phyloP scores from a whole-genome alignment of 1,140 invertebrate species.

The Drosophila pruinosa region DNA sequence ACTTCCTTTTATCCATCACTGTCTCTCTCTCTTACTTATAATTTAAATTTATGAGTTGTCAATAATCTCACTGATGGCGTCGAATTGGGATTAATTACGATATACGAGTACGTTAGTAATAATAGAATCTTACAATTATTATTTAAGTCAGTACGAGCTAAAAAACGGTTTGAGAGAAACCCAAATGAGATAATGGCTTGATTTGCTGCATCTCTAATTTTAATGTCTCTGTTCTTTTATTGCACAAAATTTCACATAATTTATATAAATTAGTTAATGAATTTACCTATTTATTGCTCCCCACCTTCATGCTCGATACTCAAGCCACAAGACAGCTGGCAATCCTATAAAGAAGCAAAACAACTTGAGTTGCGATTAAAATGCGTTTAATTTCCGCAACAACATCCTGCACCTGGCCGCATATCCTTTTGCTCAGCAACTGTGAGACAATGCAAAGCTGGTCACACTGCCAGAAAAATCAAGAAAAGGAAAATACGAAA shows the following conservation, averaged over 20 bases:
- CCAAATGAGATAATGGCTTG: too few relatives aligned
- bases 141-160: too few relatives aligned
- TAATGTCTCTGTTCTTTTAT: neutral
- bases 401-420: conserved; percentile 50
- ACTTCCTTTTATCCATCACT: neutral
- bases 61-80: neutral
- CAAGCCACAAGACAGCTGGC: conserved; percentile 1
- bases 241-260: neutral
- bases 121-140: too few relatives aligned
- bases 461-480: conserved; percentile 13
- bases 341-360: conserved; percentile 6
- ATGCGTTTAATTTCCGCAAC: conserved; percentile 74
- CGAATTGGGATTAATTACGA: too few relatives aligned
- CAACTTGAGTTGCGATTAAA: conserved; percentile 33
- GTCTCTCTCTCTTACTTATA: neutral
- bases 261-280: neutral
- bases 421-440: conserved; percentile 29
- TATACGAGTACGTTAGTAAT: too few relatives aligned
- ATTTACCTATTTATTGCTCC: neutral
- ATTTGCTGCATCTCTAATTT: too few relatives aligned
- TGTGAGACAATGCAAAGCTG: neutral
- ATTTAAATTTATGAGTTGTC: neutral
- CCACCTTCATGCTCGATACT: neutral
- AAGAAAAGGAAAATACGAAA: conserved; percentile 26
- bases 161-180: too few relatives aligned